Conservation (phyloP, 2,888 invertebrate genomes). For the Carpatolechia fugitivella region DNA sequence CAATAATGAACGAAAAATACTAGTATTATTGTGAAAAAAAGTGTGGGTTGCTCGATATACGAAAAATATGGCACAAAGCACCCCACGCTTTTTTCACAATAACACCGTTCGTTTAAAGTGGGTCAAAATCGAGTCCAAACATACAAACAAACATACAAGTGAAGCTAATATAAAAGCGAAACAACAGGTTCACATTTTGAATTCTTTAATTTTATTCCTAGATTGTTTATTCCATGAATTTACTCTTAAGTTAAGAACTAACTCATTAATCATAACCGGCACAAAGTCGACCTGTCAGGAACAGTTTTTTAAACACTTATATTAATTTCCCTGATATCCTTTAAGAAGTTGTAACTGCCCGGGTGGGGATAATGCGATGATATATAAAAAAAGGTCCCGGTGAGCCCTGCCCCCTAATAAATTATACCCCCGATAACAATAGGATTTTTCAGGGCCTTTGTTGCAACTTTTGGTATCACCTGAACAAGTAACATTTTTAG, state of each 20-base stretch:
- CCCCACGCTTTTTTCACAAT: no score
- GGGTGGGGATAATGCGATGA: slow-evolving; percentile 79
- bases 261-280: slow-evolving; percentile 63
- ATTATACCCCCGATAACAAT: slow-evolving; percentile 80
- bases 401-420: slow-evolving; percentile 74
- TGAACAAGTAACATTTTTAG: slow-evolving; percentile 46
- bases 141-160: no score
- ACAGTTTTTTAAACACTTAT: slow-evolving; percentile 72
- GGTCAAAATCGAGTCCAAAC: no score
- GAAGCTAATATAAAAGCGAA: no score
- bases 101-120: no score
- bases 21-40: no score
- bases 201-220: no score
- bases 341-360: slow-evolving; percentile 79
- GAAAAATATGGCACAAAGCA: no score
- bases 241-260: background rate
- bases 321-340: slow-evolving; percentile 78
- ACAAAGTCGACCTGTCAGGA: slow-evolving; percentile 65
- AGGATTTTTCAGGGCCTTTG: slow-evolving; percentile 76
- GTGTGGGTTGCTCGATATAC: no score
- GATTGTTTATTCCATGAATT: no score
- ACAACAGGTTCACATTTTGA: no score
- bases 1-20: no score
- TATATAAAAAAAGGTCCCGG: slow-evolving; percentile 79
- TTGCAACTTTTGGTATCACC: slow-evolving; percentile 79